Base-by-base conservation (phyloP, 1,140 invertebrate genomes). In the Polyergus mexicanus region DNA sequence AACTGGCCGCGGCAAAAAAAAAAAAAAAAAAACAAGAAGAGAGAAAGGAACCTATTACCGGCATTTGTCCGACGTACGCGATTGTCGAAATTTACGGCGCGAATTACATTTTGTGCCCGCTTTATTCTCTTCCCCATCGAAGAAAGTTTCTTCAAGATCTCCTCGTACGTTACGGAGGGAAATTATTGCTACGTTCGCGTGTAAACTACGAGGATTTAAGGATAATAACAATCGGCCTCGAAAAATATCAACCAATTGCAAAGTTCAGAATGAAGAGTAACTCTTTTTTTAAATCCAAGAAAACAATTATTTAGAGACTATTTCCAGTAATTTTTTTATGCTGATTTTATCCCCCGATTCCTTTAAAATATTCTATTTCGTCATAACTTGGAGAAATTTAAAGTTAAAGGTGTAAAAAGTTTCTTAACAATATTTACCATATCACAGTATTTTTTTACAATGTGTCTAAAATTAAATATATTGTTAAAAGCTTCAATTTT, bases 11-110 rank as follows among this genome's bases (percentile, higher is more conserved):
- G 78, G 71, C 25, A 22, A 65, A 63, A 80, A 80, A 84, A 85
- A 76, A 85, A 76, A 22, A 65, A 58, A 80, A 76, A 84, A 28
- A 28, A 28, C 13, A 65, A 58, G 76, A 80, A 71, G 56, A 78
- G 22, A 83, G 47, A 74, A 84, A 87, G 78, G 56, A 90, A 75
- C 80, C 88, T 89, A 87, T 90, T 87, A 90, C 71, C 77, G 80
- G 72, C 88, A 85, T 80, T 90, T 87, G 89, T 89, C 75, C 78
- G 68, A 25, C 63, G 76, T 68, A 19, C 38, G 16, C 51, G 51
- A 83, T 13, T 35, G 32, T 62, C 60, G 62, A 86, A 86, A 89
- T 88, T 89, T 88, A 76, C 74, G 60, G 0, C 5, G 25, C 84
- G 66, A 69, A 58, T 65, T 69, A 19, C 47, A 38, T 25, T 35